phyloP scores from a whole-genome alignment of 1,140 invertebrate species.

The Sitodiplosis mosellana region DNA sequence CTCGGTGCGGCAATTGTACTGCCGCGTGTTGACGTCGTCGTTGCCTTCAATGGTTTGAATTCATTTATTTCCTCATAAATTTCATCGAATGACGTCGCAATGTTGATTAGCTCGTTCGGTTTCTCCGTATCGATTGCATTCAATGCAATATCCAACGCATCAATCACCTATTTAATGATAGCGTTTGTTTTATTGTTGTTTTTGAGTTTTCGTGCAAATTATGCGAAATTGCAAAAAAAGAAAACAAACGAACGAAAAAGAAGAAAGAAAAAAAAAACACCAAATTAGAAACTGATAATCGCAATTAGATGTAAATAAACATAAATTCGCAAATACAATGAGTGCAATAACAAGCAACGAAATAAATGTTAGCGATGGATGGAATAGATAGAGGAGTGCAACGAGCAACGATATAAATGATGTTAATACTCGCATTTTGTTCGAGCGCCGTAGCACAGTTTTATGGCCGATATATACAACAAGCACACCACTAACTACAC shows the following conservation, averaged over 20 bases:
- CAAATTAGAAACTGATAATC: too few species aligned
- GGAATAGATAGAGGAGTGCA: too few species aligned
- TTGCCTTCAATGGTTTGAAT: conserved; percentile 7
- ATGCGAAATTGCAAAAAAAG: neutral
- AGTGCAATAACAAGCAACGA: too few species aligned
- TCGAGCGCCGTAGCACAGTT: too few species aligned
- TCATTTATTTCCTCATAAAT: conserved; percentile 23
- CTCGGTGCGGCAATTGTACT: conserved; percentile 1
- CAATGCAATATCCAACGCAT: conserved; percentile 37
- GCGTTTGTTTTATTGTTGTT: neutral
- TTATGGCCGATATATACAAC: too few species aligned
- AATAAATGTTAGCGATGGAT: too few species aligned
- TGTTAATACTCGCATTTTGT: too few species aligned
- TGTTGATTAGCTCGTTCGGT: conserved; percentile 6
- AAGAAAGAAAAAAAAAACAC: too few species aligned
- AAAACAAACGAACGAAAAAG: neutral
- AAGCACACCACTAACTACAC: too few species aligned
- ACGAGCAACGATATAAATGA: too few species aligned
- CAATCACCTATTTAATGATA: conserved; percentile 27
- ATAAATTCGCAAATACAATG: too few species aligned
- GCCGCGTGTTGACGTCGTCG: neutral
- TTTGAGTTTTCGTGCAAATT: neutral
- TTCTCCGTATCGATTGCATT: conserved; percentile 34
- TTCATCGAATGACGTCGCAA: conserved; percentile 10
- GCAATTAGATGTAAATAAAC: too few species aligned